phyloP scores from a whole-genome alignment of 2,888 invertebrate species.

The Noctua comes region DNA sequence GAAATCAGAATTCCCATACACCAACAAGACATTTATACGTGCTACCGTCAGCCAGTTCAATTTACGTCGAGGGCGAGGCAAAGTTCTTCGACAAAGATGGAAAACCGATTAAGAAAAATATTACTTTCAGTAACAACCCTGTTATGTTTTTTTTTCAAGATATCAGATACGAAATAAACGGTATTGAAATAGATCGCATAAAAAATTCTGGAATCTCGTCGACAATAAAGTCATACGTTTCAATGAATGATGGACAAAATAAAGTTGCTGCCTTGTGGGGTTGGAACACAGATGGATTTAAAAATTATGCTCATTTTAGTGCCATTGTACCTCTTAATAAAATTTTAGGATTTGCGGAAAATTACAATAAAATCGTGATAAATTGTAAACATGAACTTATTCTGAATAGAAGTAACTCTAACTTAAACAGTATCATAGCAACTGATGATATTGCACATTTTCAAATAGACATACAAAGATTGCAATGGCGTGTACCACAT shows the following conservation, averaged over 20 bases:
- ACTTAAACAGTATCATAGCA: not conserved
- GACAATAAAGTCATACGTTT: not conserved
- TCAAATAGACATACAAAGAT: not conserved
- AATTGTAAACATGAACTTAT: constrained; percentile 2
- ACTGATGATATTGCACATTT: not conserved
- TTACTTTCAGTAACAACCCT: no score
- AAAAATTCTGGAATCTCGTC: constrained; percentile 5
- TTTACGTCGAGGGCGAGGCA: no score
- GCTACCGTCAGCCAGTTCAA: no score
- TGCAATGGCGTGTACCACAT: no score
- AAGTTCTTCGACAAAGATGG: no score
- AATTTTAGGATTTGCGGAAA: not conserved
- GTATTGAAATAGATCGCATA: constrained; percentile 1
- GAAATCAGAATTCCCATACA: no score
- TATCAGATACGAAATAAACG: no score
- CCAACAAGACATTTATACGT: no score
- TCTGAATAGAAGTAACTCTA: constrained; percentile 2
- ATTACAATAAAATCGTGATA: not conserved
- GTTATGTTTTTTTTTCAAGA: no score
- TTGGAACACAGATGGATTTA: not conserved
- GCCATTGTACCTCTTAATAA: not conserved
- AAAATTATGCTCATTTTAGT: not conserved
- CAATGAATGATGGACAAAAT: constrained; percentile 1
- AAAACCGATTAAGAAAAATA: no score
- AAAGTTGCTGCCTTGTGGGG: constrained; percentile 1